Evolutionary conservation across 2,113 vertebrate species (phyloP).

Genomic region (Ranitomeya imitator): DNA sequence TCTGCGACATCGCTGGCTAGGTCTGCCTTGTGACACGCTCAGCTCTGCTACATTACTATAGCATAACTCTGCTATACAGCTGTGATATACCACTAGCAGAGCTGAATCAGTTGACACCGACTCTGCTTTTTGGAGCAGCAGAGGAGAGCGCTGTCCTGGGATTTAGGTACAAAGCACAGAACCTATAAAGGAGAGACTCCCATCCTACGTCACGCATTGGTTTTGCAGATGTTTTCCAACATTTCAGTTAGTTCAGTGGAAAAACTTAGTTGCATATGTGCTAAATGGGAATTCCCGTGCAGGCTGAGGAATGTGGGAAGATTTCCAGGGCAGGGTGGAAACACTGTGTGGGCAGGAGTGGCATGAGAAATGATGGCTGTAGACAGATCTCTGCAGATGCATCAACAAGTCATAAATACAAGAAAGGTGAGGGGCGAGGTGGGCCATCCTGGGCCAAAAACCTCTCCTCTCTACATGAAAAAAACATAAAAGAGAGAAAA

Average conservation of each 20-base stretch:
- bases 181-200: background rate
- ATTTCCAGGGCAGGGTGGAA: constrained; percentile 27
- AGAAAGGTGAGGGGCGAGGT: background rate
- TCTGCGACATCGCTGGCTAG: too few species aligned
- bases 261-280: constrained; percentile 26
- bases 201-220: background rate
- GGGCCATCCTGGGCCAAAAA: background rate
- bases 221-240: constrained; percentile 10
- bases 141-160: background rate
- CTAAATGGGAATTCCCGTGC: constrained; percentile 26
- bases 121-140: background rate
- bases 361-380: constrained; percentile 20
- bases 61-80: too few species aligned
- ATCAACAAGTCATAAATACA: constrained; percentile 1
- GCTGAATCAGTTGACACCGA: background rate
- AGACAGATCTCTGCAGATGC: constrained; percentile 13
- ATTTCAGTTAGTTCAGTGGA: background rate
- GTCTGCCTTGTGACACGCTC: too few species aligned
- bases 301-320: constrained; percentile 31
- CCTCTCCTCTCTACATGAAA: background rate
- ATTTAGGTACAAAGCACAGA: background rate
- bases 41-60: too few species aligned
- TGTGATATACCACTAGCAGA: too few species aligned
- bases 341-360: constrained; percentile 28
- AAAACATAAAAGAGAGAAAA: background rate